A percentile compares a stretch with the other conserved stretches of the same genome.
phyloP scores from a whole-genome alignment of 92 coral and sea anemone genomes.

The Paramuricea clavata region DNA sequence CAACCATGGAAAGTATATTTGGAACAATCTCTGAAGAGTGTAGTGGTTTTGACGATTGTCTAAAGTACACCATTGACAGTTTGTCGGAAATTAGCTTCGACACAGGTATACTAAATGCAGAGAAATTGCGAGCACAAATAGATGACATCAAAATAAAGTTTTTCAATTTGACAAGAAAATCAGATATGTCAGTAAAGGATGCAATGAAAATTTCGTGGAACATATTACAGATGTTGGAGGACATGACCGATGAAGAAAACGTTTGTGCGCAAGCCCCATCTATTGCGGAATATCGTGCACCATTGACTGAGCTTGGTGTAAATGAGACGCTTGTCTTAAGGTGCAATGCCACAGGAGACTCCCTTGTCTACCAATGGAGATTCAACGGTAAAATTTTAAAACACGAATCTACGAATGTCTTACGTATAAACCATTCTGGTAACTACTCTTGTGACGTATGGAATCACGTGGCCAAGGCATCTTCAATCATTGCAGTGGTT shows the following conservation, averaged over 20 bases:
- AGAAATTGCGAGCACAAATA: background rate
- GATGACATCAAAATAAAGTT: slow-evolving; percentile 26
- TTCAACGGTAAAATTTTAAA: slow-evolving; percentile 60
- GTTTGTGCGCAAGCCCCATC: slow-evolving; percentile 77
- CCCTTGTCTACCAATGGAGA: slow-evolving; percentile 67
- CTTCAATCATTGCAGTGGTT: slow-evolving; percentile 64
- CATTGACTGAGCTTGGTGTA: slow-evolving; percentile 52
- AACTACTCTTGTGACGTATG: slow-evolving; percentile 73
- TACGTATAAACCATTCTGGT: slow-evolving; percentile 66
- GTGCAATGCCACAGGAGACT: slow-evolving; percentile 63
- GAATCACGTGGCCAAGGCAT: slow-evolving; percentile 64
- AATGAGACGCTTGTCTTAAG: slow-evolving; percentile 61
- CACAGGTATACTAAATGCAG: background rate
- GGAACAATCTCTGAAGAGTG: slow-evolving; percentile 49
- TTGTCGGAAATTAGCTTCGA: slow-evolving; percentile 64
- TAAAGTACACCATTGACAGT: slow-evolving; percentile 64
- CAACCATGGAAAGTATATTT: slow-evolving; percentile 77
- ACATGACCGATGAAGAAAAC: slow-evolving; percentile 43
- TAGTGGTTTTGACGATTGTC: slow-evolving; percentile 77
- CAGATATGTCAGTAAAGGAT: slow-evolving; percentile 48
- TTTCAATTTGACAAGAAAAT: slow-evolving; percentile 24
- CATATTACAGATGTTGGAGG: slow-evolving; percentile 47
- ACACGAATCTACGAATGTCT: slow-evolving; percentile 13
- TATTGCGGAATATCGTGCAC: slow-evolving; percentile 65
- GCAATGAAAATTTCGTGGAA: slow-evolving; percentile 49